Base-by-base conservation (phyloP, 2,113 vertebrate species). In the western clawed frog (Xenopus tropicalis) region DNA sequence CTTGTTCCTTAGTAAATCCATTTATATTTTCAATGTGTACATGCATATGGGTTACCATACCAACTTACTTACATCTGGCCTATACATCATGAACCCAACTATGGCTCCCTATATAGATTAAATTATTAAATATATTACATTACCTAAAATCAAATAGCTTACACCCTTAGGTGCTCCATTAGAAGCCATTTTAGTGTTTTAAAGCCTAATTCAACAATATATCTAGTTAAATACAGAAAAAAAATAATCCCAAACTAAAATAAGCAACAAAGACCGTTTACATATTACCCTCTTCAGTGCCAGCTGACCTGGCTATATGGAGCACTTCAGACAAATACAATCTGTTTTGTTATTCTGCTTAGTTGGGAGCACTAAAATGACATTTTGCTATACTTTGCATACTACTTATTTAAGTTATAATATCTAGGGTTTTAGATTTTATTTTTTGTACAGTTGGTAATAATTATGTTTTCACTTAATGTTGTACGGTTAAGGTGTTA, bases 1-100 rank as follows among this genome's bases (percentile, higher is more conserved):
- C 61, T 63, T 37, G 52, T 44, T 58, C 62, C 71, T 66, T 66
- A 72, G 71, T 52, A 72, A 72, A 62, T 66, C 16, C n/a, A 66
- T 21, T 25, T 56, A 57, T 72, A 24, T 42, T 46, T 51, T 67
- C 24, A 11, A 44, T 66, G 25, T 72, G 58, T 67, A 74, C 48
- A 19, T 74, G 37, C 64, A 59, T 66, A 56, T 46, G 11, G 44
- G 71, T 74, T 67, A 22, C 72, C 54, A 74, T 74, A 46, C 64
- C 64, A 74, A 67, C 65, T 51, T 22, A 20, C 16, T 43, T 44
- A 43, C 64, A 37, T 48, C 64, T 59, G 24, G 23, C 23, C 44
- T 46, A 61, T 42, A 48, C 14, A 58, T 74, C 57, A 74, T 59
- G 7, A 74, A 67, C 54, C 19, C 19, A 37, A 23, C 25, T 52